phyloP scores from a whole-genome alignment of 2,113 vertebrate species.

The Nothobranchius kuhntae region DNA sequence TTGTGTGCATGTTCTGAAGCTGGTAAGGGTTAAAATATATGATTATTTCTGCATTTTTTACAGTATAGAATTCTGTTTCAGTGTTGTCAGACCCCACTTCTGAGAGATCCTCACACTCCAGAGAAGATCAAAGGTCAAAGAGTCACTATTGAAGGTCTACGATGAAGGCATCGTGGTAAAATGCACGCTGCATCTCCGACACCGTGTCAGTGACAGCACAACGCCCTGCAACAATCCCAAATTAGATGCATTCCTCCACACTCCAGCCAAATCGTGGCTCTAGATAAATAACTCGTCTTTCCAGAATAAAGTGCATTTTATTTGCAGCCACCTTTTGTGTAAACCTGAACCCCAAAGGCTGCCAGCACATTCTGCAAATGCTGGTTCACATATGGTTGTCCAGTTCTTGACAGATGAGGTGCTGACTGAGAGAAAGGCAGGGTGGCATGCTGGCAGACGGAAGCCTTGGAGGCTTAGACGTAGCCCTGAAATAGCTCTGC shows the following conservation, averaged over 20 bases:
- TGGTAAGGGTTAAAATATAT: too few species aligned
- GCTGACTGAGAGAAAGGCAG: conserved; percentile 65
- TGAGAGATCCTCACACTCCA: conserved; percentile 34
- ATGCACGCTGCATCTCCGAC: conserved; percentile 57
- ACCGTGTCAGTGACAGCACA: conserved; percentile 36
- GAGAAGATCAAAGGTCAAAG: conserved; percentile 71
- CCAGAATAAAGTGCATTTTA: conserved; percentile 25
- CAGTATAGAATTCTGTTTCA: conserved; percentile 16
- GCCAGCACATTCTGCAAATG: conserved; percentile 48
- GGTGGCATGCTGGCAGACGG: conserved; percentile 52
- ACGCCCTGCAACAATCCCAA: conserved; percentile 40
- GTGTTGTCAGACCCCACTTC: conserved; percentile 43
- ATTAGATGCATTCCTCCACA: conserved; percentile 48
- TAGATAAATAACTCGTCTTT: conserved; percentile 28
- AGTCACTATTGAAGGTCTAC: conserved; percentile 32
- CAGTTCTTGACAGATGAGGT: conserved; percentile 61
- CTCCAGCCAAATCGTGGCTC: conserved; percentile 23
- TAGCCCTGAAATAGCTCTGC: conserved; percentile 71
- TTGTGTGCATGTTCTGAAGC: too few species aligned
- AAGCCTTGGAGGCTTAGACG: conserved; percentile 58
- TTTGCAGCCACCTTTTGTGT: conserved; percentile 1
- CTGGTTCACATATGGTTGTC: conserved; percentile 36
- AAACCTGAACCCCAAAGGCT: conserved; percentile 19
- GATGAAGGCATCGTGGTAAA: conserved; percentile 42
- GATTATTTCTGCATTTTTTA: neutral